These are phyloP conservation scores for Astropecten irregularis DNA, from an alignment of 53 echinoderm and acorn worm genomes.

Conservation along the genomic window DNA sequence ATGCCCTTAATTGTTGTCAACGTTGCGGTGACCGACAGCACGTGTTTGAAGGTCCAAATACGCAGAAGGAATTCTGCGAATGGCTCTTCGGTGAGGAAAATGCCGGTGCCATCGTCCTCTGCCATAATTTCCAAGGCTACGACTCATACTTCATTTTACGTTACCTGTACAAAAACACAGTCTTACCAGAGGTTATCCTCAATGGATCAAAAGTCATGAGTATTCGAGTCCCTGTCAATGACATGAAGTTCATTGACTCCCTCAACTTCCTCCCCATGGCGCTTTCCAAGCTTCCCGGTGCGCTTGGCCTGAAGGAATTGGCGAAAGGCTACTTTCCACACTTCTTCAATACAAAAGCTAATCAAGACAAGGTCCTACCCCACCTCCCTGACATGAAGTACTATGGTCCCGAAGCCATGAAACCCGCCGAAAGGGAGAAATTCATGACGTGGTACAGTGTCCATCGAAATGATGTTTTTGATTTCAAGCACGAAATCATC, in stretches of 20 bases:
- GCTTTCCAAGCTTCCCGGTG: conserved; percentile 21
- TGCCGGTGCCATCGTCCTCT: conserved; percentile 22
- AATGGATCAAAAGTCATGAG: conserved; percentile 38
- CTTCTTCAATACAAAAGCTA: conserved; percentile 36
- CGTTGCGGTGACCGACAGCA: conserved; percentile 11
- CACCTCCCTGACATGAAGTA: neutral
- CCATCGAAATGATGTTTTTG: neutral
- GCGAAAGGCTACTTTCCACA: conserved; percentile 44
- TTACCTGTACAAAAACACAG: conserved; percentile 17
- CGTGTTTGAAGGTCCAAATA: conserved; percentile 29
- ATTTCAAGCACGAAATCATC: conserved; percentile 29
- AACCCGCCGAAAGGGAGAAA: neutral
- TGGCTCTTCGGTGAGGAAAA: conserved; percentile 33
- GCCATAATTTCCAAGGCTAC: conserved; percentile 57
- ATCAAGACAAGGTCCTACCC: neutral
- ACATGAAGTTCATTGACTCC: conserved; percentile 7
- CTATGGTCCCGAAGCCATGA: conserved; percentile 37
- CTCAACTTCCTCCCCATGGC: conserved; percentile 41
- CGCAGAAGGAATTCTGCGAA: conserved; percentile 36
- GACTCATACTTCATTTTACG: conserved; percentile 30
- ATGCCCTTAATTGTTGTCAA: neutral
- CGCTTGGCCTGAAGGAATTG: conserved; percentile 34
- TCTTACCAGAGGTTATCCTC: conserved; percentile 27
- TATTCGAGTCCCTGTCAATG: neutral
- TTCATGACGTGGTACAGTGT: neutral